phyloP scores from a whole-genome alignment of 2,113 vertebrate genomes.

The Ancistrus triradiatus region DNA sequence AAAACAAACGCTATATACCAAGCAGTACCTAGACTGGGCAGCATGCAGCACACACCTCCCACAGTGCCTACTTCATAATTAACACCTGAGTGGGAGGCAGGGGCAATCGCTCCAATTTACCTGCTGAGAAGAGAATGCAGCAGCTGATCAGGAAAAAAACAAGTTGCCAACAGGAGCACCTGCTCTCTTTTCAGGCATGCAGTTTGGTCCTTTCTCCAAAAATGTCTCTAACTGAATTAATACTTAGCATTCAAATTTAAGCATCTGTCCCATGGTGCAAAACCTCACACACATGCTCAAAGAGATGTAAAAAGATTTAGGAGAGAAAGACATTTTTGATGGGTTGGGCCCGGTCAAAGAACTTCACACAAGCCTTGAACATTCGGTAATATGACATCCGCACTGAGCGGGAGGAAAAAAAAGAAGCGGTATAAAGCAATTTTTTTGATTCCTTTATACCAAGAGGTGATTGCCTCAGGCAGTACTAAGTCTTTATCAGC shows the following conservation, averaged over 20 bases:
- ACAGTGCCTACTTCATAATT: slow-evolving; percentile 60
- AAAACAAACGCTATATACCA: neutral
- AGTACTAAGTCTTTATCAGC: slow-evolving; percentile 59
- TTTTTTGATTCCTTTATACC: slow-evolving; percentile 42
- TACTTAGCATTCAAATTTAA: neutral
- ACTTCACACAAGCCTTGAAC: neutral
- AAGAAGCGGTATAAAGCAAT: slow-evolving; percentile 40
- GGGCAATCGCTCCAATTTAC: slow-evolving; percentile 36
- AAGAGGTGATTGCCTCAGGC: slow-evolving; percentile 58
- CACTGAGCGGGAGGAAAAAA: slow-evolving; percentile 7
- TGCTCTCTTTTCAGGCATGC: slow-evolving; percentile 29
- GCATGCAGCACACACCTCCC: slow-evolving; percentile 31
- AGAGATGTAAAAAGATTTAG: neutral
- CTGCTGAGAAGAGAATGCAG: slow-evolving; percentile 36
- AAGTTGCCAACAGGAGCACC: slow-evolving; percentile 37
- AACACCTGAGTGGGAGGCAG: slow-evolving; percentile 63
- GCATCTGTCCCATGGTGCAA: neutral
- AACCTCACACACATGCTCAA: neutral
- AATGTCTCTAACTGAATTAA: neutral
- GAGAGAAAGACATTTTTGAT: neutral
- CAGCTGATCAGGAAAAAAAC: slow-evolving; percentile 38
- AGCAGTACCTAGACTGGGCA: slow-evolving; percentile 26
- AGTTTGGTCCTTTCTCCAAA: slow-evolving; percentile 1
- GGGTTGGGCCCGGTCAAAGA: neutral
- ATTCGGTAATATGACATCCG: neutral